These are phyloP conservation scores for Agrotis puta DNA, from an alignment of 2,888 invertebrate genomes.

Conservation along the genomic window DNA sequence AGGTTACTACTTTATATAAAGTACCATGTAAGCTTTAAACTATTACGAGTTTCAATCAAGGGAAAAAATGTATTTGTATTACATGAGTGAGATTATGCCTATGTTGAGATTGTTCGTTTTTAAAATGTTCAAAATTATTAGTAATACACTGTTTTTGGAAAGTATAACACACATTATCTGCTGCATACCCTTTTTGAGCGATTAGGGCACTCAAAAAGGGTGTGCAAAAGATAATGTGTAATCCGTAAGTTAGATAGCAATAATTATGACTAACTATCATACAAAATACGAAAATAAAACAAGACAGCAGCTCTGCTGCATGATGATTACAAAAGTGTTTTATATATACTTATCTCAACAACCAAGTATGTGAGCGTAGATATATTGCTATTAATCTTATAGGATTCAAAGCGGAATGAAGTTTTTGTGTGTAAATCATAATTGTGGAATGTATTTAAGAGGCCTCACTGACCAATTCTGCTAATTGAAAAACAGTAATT, in stretches of 20 bases:
- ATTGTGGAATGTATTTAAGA: neutral
- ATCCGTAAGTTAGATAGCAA: neutral
- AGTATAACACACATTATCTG: neutral
- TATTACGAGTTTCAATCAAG: constrained; percentile 11
- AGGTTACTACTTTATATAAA: constrained; percentile 13
- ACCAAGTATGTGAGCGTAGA: neutral
- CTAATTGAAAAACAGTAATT: neutral
- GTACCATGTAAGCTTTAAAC: neutral
- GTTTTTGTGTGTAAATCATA: neutral
- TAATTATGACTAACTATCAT: neutral
- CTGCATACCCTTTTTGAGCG: too few relatives aligned
- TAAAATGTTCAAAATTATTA: neutral
- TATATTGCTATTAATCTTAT: constrained; percentile 1
- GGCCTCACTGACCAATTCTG: neutral
- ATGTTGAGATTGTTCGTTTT: neutral
- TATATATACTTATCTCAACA: constrained; percentile 1
- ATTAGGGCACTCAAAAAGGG: too few relatives aligned
- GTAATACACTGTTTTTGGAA: neutral
- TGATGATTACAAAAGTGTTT: constrained; percentile 4
- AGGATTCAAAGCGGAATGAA: neutral
- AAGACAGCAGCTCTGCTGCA: neutral
- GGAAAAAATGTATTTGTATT: neutral
- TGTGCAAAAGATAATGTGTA: neutral
- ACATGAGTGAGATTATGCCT: neutral
- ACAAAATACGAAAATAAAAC: neutral